A percentile compares a stretch with the other conserved stretches of the same genome.
Conservation (phyloP, 92 coral and sea anemone species). For the Porites lobata region DNA sequence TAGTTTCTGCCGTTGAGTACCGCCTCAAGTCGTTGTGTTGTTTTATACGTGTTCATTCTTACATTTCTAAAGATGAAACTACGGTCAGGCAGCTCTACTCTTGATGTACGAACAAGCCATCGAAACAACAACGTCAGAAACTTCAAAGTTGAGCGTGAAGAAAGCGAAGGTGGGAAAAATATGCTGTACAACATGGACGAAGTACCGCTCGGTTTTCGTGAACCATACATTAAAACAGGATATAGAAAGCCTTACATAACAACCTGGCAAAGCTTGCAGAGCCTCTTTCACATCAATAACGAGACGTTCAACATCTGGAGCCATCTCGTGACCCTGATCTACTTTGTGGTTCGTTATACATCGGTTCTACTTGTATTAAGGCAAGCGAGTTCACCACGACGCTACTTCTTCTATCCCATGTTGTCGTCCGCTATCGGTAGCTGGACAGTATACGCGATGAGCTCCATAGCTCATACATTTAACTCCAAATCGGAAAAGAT, state of each 20-base stretch:
- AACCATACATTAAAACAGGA: constrained; percentile 83
- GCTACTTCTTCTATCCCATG: constrained; percentile 77
- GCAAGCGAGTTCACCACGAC: constrained; percentile 24
- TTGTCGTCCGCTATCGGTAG: constrained; percentile 84
- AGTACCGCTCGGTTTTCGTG: constrained; percentile 73
- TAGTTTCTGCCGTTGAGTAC: not conserved
- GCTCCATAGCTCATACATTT: constrained; percentile 88
- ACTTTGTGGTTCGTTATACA: constrained; percentile 74
- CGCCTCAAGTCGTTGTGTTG: not conserved
- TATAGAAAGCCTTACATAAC: constrained; percentile 88
- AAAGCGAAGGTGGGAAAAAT: not conserved
- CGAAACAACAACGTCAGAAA: constrained; percentile 11
- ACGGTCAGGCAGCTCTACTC: not conserved
- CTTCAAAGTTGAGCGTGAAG: not conserved
- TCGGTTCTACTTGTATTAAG: constrained; percentile 44
- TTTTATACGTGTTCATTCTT: not conserved
- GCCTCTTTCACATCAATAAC: constrained; percentile 73
- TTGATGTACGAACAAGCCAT: not conserved
- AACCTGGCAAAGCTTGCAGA: constrained; percentile 74
- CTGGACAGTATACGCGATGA: constrained; percentile 79
- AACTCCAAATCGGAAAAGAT: constrained; percentile 83
- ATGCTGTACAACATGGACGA: constrained; percentile 41
- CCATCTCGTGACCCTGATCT: constrained; percentile 75
- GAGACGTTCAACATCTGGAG: constrained; percentile 97
- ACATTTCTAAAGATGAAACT: constrained; percentile 1